Evolutionary conservation across 2,888 invertebrate species (phyloP).

Genomic region (Drosophila acutilabella): DNA sequence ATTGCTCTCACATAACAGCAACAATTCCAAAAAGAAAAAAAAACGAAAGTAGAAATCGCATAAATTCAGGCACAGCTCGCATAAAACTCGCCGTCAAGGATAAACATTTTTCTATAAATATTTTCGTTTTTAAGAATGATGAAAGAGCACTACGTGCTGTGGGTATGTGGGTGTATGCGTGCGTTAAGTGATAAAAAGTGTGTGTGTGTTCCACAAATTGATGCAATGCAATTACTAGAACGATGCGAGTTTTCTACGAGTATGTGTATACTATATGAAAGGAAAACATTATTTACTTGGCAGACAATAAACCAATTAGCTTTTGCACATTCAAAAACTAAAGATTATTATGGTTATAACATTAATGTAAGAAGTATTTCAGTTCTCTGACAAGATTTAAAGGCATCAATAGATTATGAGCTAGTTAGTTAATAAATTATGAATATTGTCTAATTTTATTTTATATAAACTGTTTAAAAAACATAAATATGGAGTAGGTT

Average conservation of each 20-base stretch:
- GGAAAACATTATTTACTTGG: conserved; percentile 6
- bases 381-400: no score
- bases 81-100: conserved; percentile 56
- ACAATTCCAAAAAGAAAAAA: conserved; percentile 13
- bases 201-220: conserved; percentile 45
- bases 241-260: conserved; percentile 1
- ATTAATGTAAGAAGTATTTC: no score
- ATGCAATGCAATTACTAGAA: conserved; percentile 33
- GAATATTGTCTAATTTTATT: background rate
- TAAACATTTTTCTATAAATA: conserved; percentile 62
- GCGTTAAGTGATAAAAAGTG: conserved; percentile 49
- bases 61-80: conserved; percentile 60
- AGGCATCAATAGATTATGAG: no score
- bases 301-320: background rate
- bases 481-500: conserved; percentile 16
- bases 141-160: conserved; percentile 31
- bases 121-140: conserved; percentile 57
- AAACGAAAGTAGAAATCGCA: conserved; percentile 38
- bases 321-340: background rate
- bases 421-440: no score
- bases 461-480: background rate
- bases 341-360: background rate
- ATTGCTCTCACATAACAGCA: conserved; percentile 34
- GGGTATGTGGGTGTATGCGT: background rate
- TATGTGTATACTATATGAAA: background rate